Conservation (phyloP, 2,888 invertebrate species). For the Gisinianus flammeolus region DNA sequence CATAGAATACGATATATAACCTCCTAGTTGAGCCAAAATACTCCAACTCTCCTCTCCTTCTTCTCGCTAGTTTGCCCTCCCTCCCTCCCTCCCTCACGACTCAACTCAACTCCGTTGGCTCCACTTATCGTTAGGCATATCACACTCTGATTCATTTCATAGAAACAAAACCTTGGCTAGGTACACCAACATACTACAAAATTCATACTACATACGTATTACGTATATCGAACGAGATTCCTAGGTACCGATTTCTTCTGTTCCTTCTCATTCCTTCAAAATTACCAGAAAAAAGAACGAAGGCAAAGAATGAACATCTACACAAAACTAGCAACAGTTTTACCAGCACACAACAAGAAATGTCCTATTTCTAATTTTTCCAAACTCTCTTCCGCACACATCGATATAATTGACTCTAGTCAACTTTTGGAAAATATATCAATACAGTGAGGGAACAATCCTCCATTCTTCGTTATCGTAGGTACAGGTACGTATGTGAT, state of each 20-base stretch:
- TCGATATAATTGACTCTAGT: too few relatives aligned
- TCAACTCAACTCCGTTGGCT: slow-evolving; percentile 36
- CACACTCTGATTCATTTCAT: slow-evolving; percentile 30
- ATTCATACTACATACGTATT: neutral
- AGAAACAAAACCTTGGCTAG: slow-evolving; percentile 18
- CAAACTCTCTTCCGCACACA: neutral
- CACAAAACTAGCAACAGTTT: neutral
- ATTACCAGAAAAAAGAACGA: neutral
- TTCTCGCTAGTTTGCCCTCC: slow-evolving; percentile 30
- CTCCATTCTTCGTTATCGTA: too few relatives aligned
- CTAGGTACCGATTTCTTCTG: neutral
- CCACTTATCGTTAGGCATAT: slow-evolving; percentile 37
- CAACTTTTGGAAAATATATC: too few relatives aligned
- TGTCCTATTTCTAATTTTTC: neutral
- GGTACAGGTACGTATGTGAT: too few relatives aligned
- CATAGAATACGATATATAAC: slow-evolving; percentile 28
- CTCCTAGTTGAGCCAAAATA: slow-evolving; percentile 30
- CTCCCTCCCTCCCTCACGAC: slow-evolving; percentile 26
- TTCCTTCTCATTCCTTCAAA: slow-evolving; percentile 7
- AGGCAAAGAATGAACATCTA: slow-evolving; percentile 8
- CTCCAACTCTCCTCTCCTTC: slow-evolving; percentile 20
- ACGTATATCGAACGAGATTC: neutral
- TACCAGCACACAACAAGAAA: neutral
- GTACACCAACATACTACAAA: neutral
- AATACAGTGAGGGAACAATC: too few relatives aligned